These are phyloP conservation scores for Micrasema minimum DNA, from an alignment of 1,140 invertebrate species.

Conservation along the genomic window DNA sequence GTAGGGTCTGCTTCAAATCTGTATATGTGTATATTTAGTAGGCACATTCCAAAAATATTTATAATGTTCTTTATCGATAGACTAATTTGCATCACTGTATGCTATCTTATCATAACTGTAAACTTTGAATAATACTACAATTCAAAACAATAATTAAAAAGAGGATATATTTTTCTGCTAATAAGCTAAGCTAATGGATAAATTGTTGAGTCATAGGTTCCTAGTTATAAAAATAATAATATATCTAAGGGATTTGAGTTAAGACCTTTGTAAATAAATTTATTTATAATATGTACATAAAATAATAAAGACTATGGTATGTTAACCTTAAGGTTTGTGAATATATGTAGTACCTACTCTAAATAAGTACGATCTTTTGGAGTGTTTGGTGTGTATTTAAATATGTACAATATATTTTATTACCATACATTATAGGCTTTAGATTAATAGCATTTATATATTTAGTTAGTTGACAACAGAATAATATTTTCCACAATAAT, in stretches of 20 bases:
- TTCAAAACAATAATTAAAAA: constrained; percentile 40
- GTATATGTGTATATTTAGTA: constrained; percentile 31
- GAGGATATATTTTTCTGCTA: constrained; percentile 38
- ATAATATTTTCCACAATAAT: too few relatives aligned
- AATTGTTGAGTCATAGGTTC: constrained; percentile 5
- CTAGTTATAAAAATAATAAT: constrained; percentile 8
- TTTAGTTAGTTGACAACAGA: too few relatives aligned
- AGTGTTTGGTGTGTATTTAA: constrained; percentile 10
- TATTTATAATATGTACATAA: constrained; percentile 15
- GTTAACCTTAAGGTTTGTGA: constrained; percentile 31
- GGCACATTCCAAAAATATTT: constrained; percentile 26
- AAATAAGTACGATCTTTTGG: constrained; percentile 3
- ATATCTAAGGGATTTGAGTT: neutral
- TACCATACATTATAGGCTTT: constrained; percentile 23
- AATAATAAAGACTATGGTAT: constrained; percentile 30
- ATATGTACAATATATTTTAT: constrained; percentile 29
- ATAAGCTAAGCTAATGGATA: constrained; percentile 34
- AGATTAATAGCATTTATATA: constrained; percentile 21
- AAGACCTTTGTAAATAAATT: constrained; percentile 21
- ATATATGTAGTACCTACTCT: constrained; percentile 16
- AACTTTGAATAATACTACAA: constrained; percentile 34
- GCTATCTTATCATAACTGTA: constrained; percentile 45
- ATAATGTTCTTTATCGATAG: constrained; percentile 30
- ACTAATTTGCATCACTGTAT: constrained; percentile 30
- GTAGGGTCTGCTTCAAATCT: constrained; percentile 48